Evolutionary conservation across 2,888 invertebrate genomes (phyloP).

Genomic region (Sesia apiformis): DNA sequence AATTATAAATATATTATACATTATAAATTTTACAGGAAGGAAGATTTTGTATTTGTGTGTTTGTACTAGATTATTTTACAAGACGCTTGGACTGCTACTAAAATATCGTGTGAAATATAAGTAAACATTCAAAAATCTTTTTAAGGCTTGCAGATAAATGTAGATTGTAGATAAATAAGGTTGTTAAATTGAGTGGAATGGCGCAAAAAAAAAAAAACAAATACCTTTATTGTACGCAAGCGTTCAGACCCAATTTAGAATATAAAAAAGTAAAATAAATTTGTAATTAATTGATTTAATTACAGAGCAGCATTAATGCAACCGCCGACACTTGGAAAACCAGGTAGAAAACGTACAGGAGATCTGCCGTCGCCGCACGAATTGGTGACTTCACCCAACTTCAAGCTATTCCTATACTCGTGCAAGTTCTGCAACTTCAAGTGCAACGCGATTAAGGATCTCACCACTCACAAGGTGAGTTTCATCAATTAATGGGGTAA

Average conservation of each 20-base stretch:
- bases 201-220: no score
- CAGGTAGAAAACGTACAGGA: conserved; percentile 27
- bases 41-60: no score
- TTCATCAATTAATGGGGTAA: not conserved
- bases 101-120: no score
- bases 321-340: conserved; percentile 8
- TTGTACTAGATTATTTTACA: no score
- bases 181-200: not conserved
- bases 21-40: no score
- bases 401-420: conserved; percentile 60
- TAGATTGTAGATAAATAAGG: not conserved
- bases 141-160: not conserved
- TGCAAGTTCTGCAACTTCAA: conserved; percentile 60
- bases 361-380: conserved; percentile 49
- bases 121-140: no score
- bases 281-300: no score
- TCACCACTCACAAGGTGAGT: conserved; percentile 53
- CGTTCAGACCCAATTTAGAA: no score
- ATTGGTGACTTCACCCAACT: conserved; percentile 49
- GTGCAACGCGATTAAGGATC: conserved; percentile 63
- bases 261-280: no score
- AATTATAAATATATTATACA: no score
- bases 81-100: no score
- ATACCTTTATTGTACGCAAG: no score
- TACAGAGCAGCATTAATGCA: not conserved